A percentile compares a stretch with the other conserved stretches of the same genome.
Evolutionary conservation across 2,888 invertebrate species (phyloP).

Genomic region (Tetragnatha montana): DNA sequence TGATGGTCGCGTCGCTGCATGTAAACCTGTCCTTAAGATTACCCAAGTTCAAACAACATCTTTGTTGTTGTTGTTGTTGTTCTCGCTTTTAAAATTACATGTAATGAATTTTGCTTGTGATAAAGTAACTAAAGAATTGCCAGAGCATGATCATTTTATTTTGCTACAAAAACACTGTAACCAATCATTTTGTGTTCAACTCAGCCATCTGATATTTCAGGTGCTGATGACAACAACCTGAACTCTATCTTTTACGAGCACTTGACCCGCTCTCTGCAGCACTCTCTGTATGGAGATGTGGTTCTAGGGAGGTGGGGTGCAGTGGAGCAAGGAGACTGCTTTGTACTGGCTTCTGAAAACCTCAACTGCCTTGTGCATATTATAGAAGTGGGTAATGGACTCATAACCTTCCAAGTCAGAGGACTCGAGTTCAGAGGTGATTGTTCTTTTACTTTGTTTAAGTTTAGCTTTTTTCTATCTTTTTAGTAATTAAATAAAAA

Average conservation of each 20-base stretch:
- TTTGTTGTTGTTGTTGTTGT: not conserved
- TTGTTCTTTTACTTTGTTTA: slow-evolving; percentile 20
- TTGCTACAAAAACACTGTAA: not conserved
- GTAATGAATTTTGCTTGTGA: too few relatives aligned
- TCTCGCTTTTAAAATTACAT: not conserved
- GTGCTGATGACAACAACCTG: slow-evolving; percentile 95
- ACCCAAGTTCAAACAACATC: too few relatives aligned
- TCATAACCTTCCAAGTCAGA: slow-evolving; percentile 97
- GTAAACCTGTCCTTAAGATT: too few relatives aligned
- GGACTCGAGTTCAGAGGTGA: slow-evolving; percentile 94
- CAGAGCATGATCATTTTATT: too few relatives aligned
- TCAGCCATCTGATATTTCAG: slow-evolving; percentile 70
- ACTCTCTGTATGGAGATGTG: slow-evolving; percentile 95
- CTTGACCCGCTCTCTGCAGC: slow-evolving; percentile 94
- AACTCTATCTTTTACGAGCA: slow-evolving; percentile 99
- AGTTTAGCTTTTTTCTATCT: too few relatives aligned
- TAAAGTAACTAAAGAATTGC: too few relatives aligned
- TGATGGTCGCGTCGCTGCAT: too few relatives aligned
- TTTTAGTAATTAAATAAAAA: not conserved
- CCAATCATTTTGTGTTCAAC: not conserved
- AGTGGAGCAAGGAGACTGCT: slow-evolving; percentile 97
- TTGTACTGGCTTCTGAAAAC: slow-evolving; percentile 97
- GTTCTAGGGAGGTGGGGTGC: slow-evolving; percentile 95
- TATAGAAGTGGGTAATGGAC: slow-evolving; percentile 97
- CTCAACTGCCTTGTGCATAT: slow-evolving; percentile 98